Base-by-base conservation (phyloP, 2,888 invertebrate species). In the Cryptocephalus moraei region DNA sequence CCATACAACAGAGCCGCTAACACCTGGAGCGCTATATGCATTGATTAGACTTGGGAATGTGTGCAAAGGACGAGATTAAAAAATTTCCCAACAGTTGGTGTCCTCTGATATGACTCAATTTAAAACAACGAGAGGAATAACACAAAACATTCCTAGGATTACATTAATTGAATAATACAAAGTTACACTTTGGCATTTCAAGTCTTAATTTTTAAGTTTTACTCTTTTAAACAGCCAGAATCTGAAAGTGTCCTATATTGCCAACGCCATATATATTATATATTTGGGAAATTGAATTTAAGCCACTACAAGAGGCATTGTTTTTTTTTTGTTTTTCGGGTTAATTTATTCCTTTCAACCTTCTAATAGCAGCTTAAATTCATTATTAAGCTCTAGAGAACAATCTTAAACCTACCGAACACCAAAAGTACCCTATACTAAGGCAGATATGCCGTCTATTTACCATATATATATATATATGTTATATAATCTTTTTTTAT, bases 391-490 rank as follows among this genome's bases (percentile, higher is more conserved):
- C 65, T 63, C 63, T 22, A 62, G 60, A 50, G 62, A 65, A 64
- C 63, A 64, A 60, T 56, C 65, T 65, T 67, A 64, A 50, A 59
- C 57, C 67, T 70, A 70, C 68, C 67, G 69, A 70, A 70, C 70
- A 70, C 68, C 67, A 61, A 68, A 56, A 59, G 63, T 64, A 64
- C 60, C 63, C 66, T 66, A 65, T 54, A 54, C 62, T 66, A 65
- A 65, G 65, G 66, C 67, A 64, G 66, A 66, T 64, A 65, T 64
- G 65, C 65, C 66, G 55, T 59, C 55, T 61, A 62, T 60, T 59
- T 63, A 64, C 63, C 60, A 62, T 64, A 63, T 62, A 62, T 62
- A 62, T 64, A 63, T 62, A 62, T 62, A 60, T 59, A 60, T 58
- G 63, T 64, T 57, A 67, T 66, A 67, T 65, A 63, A 66, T 66